Conservation (phyloP, 2,888 invertebrate species). For the Xanthorhoe designata region DNA sequence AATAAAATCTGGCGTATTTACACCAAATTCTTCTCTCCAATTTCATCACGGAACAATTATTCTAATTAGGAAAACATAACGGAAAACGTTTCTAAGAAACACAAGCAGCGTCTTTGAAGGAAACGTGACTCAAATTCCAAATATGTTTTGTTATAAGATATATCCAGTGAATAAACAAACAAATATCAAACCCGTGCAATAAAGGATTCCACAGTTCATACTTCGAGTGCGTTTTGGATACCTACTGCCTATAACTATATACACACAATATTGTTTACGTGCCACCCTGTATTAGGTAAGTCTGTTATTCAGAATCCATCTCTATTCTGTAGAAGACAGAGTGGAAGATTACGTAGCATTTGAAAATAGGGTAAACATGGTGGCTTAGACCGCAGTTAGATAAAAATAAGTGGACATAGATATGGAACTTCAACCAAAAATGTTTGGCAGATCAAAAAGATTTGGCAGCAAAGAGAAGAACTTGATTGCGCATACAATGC, state of each 20-base stretch:
- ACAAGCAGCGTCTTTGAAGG: too few species aligned
- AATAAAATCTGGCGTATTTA: too few species aligned
- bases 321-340: constrained; percentile 2
- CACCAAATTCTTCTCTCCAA: too few species aligned
- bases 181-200: constrained; percentile 37
- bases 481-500: too few species aligned
- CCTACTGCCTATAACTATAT: constrained; percentile 35
- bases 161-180: constrained; percentile 13
- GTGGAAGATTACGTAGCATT: constrained; percentile 10
- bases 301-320: constrained; percentile 23
- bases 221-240: constrained; percentile 30
- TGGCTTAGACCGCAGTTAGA: constrained; percentile 30
- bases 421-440: constrained; percentile 4
- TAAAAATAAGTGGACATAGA: constrained; percentile 8
- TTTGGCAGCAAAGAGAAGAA: too few species aligned
- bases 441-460: too few species aligned
- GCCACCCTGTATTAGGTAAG: constrained; percentile 37
- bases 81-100: too few species aligned
- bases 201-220: constrained; percentile 37
- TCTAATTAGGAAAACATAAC: too few species aligned
- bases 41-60: too few species aligned
- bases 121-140: too few species aligned
- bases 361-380: constrained; percentile 38
- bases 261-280: constrained; percentile 49
- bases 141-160: neutral